phyloP scores from a whole-genome alignment of 30 jellyfish, hydroid and myxozoan species.

The Pelagia noctiluca region DNA sequence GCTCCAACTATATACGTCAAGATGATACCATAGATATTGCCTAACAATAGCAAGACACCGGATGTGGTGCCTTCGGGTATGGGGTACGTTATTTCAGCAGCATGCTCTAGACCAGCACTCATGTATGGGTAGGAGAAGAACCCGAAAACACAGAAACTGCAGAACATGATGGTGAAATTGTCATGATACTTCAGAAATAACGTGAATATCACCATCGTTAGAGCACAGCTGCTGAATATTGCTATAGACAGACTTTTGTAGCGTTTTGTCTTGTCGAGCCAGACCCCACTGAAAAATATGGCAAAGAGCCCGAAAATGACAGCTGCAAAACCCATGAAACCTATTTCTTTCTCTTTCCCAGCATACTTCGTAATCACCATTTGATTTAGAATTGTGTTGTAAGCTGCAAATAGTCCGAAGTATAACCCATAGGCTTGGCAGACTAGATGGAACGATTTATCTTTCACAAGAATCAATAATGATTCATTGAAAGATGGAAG shows the following conservation, averaged over 20 bases:
- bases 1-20: slow-evolving; percentile 84
- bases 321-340: slow-evolving; percentile 93
- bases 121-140: slow-evolving; percentile 90
- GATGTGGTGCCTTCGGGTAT: slow-evolving; percentile 95
- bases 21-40: slow-evolving; percentile 85
- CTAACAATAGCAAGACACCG: slow-evolving; percentile 81
- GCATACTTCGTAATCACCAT: slow-evolving; percentile 64
- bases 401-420: slow-evolving; percentile 86
- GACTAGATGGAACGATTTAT: slow-evolving; percentile 72
- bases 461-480: slow-evolving; percentile 53
- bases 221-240: slow-evolving; percentile 49
- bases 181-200: slow-evolving; percentile 64
- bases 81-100: slow-evolving; percentile 97
- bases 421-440: slow-evolving; percentile 88
- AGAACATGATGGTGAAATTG: slow-evolving; percentile 71
- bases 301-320: slow-evolving; percentile 85
- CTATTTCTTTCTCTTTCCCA: slow-evolving; percentile 85
- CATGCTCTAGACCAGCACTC: slow-evolving; percentile 95
- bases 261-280: slow-evolving; percentile 86
- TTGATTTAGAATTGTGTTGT: slow-evolving; percentile 81
- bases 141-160: slow-evolving; percentile 86
- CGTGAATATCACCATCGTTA: slow-evolving; percentile 72
- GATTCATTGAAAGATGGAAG: slow-evolving; percentile 64
- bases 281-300: slow-evolving; percentile 82
- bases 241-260: slow-evolving; percentile 66